Evolutionary conservation across 2,113 vertebrate genomes (phyloP).

Genomic region (Hippopotamus amphibius): DNA sequence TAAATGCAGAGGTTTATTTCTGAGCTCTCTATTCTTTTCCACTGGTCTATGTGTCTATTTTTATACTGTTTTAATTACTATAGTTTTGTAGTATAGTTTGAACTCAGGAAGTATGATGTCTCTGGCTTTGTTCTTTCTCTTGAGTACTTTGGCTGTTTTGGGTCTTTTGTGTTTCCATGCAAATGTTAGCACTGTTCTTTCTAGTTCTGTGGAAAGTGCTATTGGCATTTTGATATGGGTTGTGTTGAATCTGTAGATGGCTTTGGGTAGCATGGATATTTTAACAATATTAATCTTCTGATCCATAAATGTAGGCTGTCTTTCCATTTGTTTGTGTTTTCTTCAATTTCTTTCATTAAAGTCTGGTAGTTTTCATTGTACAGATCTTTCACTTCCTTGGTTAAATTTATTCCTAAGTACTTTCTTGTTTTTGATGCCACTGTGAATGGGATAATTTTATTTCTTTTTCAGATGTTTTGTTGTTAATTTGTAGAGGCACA

Average conservation of each 20-base stretch:
- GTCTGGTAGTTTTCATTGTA: not conserved
- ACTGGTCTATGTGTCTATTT: not conserved
- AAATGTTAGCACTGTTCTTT: not conserved
- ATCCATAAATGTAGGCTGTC: not conserved
- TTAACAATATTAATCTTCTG: not conserved
- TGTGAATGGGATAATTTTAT: not conserved
- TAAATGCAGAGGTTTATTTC: not conserved
- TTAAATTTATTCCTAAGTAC: not conserved
- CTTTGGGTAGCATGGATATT: not conserved
- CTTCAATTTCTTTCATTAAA: not conserved
- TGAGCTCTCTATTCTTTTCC: not conserved
- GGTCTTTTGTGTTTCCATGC: not conserved
- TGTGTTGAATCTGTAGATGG: not conserved
- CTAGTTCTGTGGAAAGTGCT: not conserved
- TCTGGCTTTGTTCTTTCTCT: not conserved
- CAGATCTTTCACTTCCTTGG: not conserved
- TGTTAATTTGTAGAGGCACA: not conserved
- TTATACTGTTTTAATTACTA: slow-evolving; percentile 2
- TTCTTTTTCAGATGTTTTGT: not conserved
- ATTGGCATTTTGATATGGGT: not conserved
- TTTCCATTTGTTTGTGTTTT: not conserved
- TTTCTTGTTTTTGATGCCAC: slow-evolving; percentile 11
- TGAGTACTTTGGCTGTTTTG: not conserved
- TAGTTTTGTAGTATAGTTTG: not conserved
- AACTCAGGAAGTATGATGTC: not conserved